A percentile compares a stretch with the other conserved stretches of the same genome.
Conservation (phyloP, 2,888 invertebrate genomes). For the Luperina testacea region DNA sequence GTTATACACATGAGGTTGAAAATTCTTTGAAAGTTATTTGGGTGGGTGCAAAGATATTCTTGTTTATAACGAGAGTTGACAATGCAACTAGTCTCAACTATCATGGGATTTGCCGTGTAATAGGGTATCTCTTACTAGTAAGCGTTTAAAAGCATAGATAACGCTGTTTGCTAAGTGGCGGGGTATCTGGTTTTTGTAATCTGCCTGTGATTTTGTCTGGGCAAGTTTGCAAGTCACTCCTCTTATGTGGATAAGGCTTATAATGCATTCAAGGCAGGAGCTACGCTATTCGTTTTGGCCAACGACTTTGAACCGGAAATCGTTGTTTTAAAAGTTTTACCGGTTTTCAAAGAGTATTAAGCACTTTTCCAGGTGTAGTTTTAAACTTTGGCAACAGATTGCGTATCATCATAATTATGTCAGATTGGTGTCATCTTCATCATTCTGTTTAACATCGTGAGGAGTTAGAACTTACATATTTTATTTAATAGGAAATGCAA, state of each 20-base stretch:
- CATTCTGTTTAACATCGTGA: not conserved
- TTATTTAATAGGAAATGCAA: not conserved
- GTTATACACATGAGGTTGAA: constrained; percentile 47
- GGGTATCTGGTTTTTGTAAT: constrained; percentile 76
- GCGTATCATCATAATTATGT: no score
- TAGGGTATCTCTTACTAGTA: constrained; percentile 81
- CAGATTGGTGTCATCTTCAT: not conserved
- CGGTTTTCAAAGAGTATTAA: not conserved
- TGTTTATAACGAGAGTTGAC: constrained; percentile 80
- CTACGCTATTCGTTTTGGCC: constrained; percentile 17
- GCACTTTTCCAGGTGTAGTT: not conserved
- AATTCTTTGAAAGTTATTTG: constrained; percentile 43
- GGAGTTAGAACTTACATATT: no score
- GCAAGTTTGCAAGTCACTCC: constrained; percentile 60
- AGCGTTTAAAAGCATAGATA: constrained; percentile 81
- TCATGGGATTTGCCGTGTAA: constrained; percentile 87
- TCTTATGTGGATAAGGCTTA: constrained; percentile 41
- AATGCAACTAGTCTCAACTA: constrained; percentile 87
- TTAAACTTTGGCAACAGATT: not conserved
- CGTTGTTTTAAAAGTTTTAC: constrained; percentile 10
- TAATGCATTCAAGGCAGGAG: constrained; percentile 9
- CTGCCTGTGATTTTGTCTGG: constrained; percentile 60
- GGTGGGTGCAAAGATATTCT: constrained; percentile 54
- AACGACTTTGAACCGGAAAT: constrained; percentile 5
- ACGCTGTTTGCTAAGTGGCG: constrained; percentile 72